Evolutionary conservation across 2,888 invertebrate species (phyloP).

Genomic region (Resseliella maxima): DNA sequence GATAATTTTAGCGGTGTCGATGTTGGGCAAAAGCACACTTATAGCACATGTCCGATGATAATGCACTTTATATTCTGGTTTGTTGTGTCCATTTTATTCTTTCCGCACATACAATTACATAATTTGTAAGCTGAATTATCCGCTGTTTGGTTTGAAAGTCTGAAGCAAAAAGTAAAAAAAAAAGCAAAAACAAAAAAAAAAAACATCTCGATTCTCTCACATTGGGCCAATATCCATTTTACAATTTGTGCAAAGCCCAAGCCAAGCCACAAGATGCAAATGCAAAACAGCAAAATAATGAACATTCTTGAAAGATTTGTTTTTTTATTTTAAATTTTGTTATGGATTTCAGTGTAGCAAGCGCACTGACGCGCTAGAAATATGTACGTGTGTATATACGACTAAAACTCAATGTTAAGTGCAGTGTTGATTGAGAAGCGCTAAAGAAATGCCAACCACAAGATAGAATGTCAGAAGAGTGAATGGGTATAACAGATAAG

Average conservation of each 20-base stretch:
- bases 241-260: background rate
- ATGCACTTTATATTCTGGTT: conserved; percentile 51
- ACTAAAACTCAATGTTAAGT: background rate
- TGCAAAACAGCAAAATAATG: conserved; percentile 41
- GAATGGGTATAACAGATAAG: conserved; percentile 21
- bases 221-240: background rate
- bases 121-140: conserved; percentile 53
- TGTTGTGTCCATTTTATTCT: conserved; percentile 42
- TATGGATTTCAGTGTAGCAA: background rate
- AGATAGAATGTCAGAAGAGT: conserved; percentile 53
- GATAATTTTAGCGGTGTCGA: conserved; percentile 35
- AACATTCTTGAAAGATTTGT: conserved; percentile 6
- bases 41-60: conserved; percentile 51
- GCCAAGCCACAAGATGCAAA: conserved; percentile 18
- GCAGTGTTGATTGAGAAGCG: conserved; percentile 37
- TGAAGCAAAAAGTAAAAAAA: background rate
- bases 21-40: conserved; percentile 31
- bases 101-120: conserved; percentile 51
- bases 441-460: conserved; percentile 32
- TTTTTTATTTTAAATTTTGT: background rate
- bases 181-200: background rate
- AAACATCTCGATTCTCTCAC: background rate
- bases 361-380: background rate
- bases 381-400: background rate
- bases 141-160: background rate